Evolutionary conservation across 2,797 vertebrate species (phyloP), one percentile per base, ranked within the genome.

Genomic region (Poliocrania exsul): DNA sequence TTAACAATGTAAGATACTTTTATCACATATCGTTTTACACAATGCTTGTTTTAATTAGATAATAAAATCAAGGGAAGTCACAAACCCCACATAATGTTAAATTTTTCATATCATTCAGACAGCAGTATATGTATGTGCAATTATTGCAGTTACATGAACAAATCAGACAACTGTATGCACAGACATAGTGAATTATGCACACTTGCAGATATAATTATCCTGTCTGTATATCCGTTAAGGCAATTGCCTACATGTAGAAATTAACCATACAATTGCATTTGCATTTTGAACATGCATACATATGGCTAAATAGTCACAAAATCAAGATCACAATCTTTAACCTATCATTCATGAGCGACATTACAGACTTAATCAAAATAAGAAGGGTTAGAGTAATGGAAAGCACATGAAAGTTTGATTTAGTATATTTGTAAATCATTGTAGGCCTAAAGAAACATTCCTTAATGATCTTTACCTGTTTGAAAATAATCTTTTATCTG

Each of bases 201-300:
- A 47, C 72, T 74, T 94, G 79, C 49, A 82, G 81, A 81, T 62
- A 54, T 46, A 87, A 94, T 91, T 94, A 87, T 85, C 40, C 26
- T 87, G 60, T 71, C 71, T 82, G 37, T 62, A 16, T 57, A 77
- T 35, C 25, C 1, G 2, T 74, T 89, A 64, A 77, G 44, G 51
- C 85, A 92, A 89, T 89, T 92, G 40, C 49, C 71, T 92, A 51
- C 44, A 60, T 21, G n/a, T 64, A 92, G 40, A 67, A 94, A 82
- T 54, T 77, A 73, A 35, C 26, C 1, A 0, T 82, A 75, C 49
- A 96, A 91, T 73, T 70, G 13, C 31, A 87, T 92, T 94, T 94
- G 49, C 71, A 87, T 93, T 91, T 89, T 93, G 89, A 94, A 78
- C 21, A 82, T n/a, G 37, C 67, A 60, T 53, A 60, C 15, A 5